Conservation (phyloP, 2,113 vertebrate species). For the Zootoca vivipara region DNA sequence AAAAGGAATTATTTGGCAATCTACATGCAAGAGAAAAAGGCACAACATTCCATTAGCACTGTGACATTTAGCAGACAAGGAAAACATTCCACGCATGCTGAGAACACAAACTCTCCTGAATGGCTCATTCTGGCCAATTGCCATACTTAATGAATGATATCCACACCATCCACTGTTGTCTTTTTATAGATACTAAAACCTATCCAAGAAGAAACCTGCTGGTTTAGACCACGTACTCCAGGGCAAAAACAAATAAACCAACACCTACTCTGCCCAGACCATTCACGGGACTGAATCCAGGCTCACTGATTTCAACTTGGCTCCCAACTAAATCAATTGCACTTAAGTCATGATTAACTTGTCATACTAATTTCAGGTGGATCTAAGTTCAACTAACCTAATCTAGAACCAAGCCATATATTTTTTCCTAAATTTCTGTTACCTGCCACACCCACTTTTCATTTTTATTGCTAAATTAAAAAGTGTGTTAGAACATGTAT, state of each 20-base stretch:
- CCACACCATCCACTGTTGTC: not conserved
- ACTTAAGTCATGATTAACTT: too few relatives aligned
- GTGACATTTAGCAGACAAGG: constrained; percentile 63
- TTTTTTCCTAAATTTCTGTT: not conserved
- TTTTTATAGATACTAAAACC: constrained; percentile 33
- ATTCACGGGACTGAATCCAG: not conserved
- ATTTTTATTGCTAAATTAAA: not conserved
- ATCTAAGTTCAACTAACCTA: too few relatives aligned
- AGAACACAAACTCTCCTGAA: constrained; percentile 32
- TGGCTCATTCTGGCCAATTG: constrained; percentile 17
- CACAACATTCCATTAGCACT: constrained; percentile 42
- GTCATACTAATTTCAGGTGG: too few relatives aligned
- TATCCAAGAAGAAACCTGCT: not conserved
- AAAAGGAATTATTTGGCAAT: constrained; percentile 54
- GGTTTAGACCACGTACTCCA: not conserved
- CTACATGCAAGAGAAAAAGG: constrained; percentile 48
- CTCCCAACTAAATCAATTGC: too few relatives aligned
- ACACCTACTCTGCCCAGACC: not conserved
- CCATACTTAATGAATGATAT: constrained; percentile 31
- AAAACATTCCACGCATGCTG: constrained; percentile 37
- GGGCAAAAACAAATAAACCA: not conserved
- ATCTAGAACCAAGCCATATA: too few relatives aligned
- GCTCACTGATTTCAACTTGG: too few relatives aligned
- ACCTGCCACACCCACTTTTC: not conserved
- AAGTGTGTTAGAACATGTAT: not conserved